Base-by-base conservation (phyloP, 2,113 vertebrate genomes). In the Corynorhinus townsendii region DNA sequence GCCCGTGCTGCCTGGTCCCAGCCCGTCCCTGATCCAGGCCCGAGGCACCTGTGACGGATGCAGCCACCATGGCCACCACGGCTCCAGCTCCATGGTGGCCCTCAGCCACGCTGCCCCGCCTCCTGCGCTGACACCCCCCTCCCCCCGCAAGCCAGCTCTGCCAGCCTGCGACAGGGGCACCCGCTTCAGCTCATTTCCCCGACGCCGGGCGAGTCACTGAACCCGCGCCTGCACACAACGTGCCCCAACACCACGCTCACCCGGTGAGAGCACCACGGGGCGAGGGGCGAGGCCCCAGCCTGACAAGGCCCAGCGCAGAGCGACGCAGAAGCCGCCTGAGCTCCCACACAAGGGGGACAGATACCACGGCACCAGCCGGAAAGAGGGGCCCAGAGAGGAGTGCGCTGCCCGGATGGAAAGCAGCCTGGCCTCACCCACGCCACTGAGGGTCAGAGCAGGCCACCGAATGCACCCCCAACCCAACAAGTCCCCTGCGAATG, bases 271-370 rank as follows among this genome's bases (percentile, higher is more conserved):
- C 14, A 12, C 8, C 69, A 12, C 47, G 5, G 20, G 11, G 15
- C 16, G 15, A 40, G 4, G 17, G 35, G 47, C 16, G 17, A 54
- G 52, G 54, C 54, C n/a, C 14, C 10, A 68, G 66, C 24, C 66
- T 40, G 30, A 3, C 5, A 17, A 38, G 28, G 47, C 17, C n/a
- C n/a, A 86, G 28, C 11, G 30, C 9, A 40, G 71, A 30, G 35
- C 1, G 4, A 24, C 3, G 43, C n/a, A 28, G 22, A 38, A 11
- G 17, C 9, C 3, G 12, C 24, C 20, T 4, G 10, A 38, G 3
- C 20, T 22, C 38, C 38, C 3, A 33, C 38, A 15, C 0, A 1
- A 26, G 3, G 20, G 11, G 22, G 22, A 43, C 71, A 64, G 33
- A 22, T 22, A 10, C 20, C 54, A 56, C 20, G 22, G 54, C 54